phyloP scores from a whole-genome alignment of 1,140 invertebrate species.

The Acyrthosiphon pisum region DNA sequence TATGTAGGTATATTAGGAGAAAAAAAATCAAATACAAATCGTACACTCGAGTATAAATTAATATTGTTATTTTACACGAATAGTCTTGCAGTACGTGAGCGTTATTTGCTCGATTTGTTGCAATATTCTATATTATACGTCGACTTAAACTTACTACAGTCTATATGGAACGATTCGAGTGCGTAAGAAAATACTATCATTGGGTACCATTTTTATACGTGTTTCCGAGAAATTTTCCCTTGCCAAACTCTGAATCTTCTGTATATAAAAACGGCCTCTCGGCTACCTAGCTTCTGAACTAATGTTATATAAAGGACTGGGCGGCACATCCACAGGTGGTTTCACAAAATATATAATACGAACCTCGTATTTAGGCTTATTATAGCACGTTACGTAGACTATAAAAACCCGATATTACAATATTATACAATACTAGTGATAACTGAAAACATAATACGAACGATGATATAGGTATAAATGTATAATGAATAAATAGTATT shows the following conservation, averaged over 20 bases:
- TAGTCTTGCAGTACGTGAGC: not conserved
- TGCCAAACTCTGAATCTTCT: not conserved
- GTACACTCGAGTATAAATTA: not conserved
- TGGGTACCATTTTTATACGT: not conserved
- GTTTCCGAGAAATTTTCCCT: no score
- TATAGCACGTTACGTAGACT: no score
- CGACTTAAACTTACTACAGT: no score
- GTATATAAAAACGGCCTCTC: not conserved
- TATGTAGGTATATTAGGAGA: not conserved
- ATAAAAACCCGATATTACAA: no score
- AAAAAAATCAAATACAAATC: not conserved
- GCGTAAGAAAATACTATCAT: not conserved
- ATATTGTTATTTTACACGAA: not conserved
- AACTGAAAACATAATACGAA: no score
- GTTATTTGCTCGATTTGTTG: not conserved
- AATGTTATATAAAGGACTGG: no score
- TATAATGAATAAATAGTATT: no score
- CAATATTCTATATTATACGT: not conserved
- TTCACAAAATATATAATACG: no score
- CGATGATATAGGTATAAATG: no score
- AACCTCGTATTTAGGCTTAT: not conserved
- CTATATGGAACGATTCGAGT: not conserved
- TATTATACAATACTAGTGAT: no score
- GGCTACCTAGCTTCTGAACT: no score
- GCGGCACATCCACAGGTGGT: no score